Evolutionary conservation across 2,797 vertebrate species (phyloP).

Genomic region (Notoglanidium macrostoma): DNA sequence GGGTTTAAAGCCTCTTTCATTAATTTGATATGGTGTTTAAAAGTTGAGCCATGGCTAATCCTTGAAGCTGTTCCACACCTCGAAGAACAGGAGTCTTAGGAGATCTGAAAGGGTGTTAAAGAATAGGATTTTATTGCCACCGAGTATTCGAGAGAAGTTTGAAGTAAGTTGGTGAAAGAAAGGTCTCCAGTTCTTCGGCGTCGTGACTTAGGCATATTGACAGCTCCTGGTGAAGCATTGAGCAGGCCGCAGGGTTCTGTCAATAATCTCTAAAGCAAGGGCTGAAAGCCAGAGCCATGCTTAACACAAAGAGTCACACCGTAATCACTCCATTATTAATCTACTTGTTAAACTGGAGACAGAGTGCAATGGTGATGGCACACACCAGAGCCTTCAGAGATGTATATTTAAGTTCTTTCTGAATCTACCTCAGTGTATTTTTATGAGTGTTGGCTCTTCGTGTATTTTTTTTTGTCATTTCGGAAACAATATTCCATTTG

Average conservation of each 20-base stretch:
- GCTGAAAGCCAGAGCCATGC: not conserved
- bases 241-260: not conserved
- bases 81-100: not conserved
- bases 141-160: not conserved
- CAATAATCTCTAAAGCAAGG: not conserved
- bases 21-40: constrained; percentile 14
- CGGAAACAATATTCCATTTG: not conserved
- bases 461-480: not conserved
- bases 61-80: not conserved
- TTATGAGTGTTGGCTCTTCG: not conserved
- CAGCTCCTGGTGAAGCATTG: not conserved
- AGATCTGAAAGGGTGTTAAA: not conserved
- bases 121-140: not conserved
- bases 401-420: not conserved
- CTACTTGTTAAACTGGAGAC: not conserved
- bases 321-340: constrained; percentile 7
- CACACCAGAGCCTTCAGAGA: not conserved
- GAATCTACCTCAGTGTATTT: not conserved
- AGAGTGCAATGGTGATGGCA: not conserved
- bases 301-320: not conserved
- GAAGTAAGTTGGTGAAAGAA: not conserved
- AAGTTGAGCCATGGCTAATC: not conserved
- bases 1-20: not conserved
- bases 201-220: constrained; percentile 15
- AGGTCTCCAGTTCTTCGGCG: not conserved